phyloP scores from a whole-genome alignment of 1,140 invertebrate genomes.

The Drosophila triauraria region DNA sequence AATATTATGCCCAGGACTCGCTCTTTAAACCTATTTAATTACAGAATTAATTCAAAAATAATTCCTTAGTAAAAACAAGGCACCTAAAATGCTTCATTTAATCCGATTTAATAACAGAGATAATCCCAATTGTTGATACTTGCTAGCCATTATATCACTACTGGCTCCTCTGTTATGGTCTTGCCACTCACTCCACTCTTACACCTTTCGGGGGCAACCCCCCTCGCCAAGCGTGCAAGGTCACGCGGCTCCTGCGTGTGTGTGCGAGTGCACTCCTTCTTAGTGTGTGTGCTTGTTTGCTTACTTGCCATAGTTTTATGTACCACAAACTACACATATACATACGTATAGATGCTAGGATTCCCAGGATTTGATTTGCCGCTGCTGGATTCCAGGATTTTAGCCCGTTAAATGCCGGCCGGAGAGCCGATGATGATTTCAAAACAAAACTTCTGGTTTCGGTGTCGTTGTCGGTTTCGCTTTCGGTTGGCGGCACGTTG shows the following conservation, averaged over 20 bases:
- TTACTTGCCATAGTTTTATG: slow-evolving; percentile 12
- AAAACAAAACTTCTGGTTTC: slow-evolving; percentile 1
- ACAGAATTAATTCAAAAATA: too few relatives aligned
- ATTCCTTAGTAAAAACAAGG: too few relatives aligned
- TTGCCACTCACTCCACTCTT: slow-evolving; percentile 7
- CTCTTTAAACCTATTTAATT: too few relatives aligned
- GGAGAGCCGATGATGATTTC: background rate
- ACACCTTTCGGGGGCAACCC: background rate
- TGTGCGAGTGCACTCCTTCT: slow-evolving; percentile 4
- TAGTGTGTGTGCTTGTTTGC: background rate
- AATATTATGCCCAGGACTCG: too few relatives aligned
- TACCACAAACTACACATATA: background rate
- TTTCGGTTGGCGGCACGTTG: slow-evolving; percentile 19
- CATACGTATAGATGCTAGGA: background rate
- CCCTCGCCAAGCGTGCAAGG: slow-evolving; percentile 8
- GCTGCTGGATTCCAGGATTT: background rate
- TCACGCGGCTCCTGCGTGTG: slow-evolving; percentile 4
- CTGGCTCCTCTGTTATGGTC: background rate
- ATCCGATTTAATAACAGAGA: too few relatives aligned
- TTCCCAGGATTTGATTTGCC: background rate
- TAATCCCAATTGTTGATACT: background rate
- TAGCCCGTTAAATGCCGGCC: background rate
- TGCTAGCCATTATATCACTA: slow-evolving; percentile 2
- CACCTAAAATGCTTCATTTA: too few relatives aligned
- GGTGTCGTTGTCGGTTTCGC: background rate